Percentiles rank a stretch among this genome's conserved stretches.
These are phyloP conservation scores for Arenicola marina DNA, from an alignment of 2,888 invertebrate species.

Conservation along the genomic window DNA sequence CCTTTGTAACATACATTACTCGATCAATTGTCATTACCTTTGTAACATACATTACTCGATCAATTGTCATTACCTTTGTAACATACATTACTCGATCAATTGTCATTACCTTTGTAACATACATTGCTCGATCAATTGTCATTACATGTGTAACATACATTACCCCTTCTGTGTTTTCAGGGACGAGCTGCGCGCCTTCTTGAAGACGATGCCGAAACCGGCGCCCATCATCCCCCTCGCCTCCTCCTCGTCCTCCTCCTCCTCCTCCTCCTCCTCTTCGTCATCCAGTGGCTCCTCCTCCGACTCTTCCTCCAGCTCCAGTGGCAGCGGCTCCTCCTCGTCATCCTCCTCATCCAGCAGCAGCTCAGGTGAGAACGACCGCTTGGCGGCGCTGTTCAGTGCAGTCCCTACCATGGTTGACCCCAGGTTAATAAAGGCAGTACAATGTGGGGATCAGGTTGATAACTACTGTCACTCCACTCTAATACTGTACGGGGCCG, in stretches of 20 bases:
- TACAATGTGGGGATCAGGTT: no score
- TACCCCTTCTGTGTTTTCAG: background rate
- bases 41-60: background rate
- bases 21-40: background rate
- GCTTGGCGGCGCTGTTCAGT: no score
- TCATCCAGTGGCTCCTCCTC: conserved; percentile 2
- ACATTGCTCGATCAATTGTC: background rate
- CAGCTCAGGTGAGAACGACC: conserved; percentile 3
- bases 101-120: background rate
- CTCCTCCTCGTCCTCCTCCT: background rate
- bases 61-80: no score
- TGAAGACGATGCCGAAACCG: conserved; percentile 4
- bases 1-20: no score
- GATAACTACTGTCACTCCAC: no score
- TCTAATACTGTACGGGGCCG: no score
- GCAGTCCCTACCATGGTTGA: no score
- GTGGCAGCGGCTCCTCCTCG: background rate
- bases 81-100: background rate
- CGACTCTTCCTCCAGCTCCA: background rate
- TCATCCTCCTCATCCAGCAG: no score
- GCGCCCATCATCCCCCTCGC: background rate
- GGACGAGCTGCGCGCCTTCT: background rate
- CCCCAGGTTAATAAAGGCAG: no score
- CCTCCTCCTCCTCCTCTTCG: background rate
- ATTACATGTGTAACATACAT: background rate